Evolutionary conservation across 2,888 invertebrate species (phyloP).

Genomic region (Tryphoninae sp.): DNA sequence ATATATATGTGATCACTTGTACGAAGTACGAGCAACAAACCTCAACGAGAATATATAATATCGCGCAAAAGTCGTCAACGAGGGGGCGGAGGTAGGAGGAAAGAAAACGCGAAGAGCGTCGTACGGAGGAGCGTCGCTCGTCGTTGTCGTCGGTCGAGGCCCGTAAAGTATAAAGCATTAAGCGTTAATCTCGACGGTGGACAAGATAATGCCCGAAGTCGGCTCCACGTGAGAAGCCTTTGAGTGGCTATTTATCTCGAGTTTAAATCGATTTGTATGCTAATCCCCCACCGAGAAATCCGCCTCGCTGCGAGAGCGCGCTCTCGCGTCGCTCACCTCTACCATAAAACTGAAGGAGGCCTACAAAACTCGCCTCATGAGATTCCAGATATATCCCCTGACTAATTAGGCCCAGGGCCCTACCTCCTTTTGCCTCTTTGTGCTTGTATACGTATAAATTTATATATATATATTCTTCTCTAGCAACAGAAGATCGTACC

Average conservation of each 20-base stretch:
- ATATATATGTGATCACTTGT: neutral
- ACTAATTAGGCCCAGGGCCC: constrained; percentile 79
- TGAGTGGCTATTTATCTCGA: constrained; percentile 81
- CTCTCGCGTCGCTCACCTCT: constrained; percentile 73
- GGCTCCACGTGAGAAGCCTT: constrained; percentile 79
- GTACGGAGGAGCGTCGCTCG: constrained; percentile 63
- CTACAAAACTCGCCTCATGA: constrained; percentile 79
- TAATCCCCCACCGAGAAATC: constrained; percentile 80
- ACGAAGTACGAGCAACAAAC: constrained; percentile 4
- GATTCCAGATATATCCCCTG: constrained; percentile 81
- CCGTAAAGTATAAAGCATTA: constrained; percentile 80
- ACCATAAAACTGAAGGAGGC: constrained; percentile 78
- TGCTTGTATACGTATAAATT: neutral
- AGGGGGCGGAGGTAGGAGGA: constrained; percentile 58
- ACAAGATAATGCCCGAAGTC: constrained; percentile 80
- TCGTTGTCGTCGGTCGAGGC: constrained; percentile 61
- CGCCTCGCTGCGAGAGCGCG: constrained; percentile 67
- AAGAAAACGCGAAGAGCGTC: constrained; percentile 54
- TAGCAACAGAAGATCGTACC: constrained; percentile 65
- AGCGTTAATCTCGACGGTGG: constrained; percentile 80
- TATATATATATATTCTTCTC: constrained; percentile 45
- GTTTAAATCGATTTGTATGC: constrained; percentile 82
- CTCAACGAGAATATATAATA: constrained; percentile 47
- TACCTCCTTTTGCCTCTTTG: constrained; percentile 64
- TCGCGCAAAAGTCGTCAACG: constrained; percentile 49